phyloP scores from a whole-genome alignment of 2,113 vertebrate genomes.

The Cavia aperea region DNA sequence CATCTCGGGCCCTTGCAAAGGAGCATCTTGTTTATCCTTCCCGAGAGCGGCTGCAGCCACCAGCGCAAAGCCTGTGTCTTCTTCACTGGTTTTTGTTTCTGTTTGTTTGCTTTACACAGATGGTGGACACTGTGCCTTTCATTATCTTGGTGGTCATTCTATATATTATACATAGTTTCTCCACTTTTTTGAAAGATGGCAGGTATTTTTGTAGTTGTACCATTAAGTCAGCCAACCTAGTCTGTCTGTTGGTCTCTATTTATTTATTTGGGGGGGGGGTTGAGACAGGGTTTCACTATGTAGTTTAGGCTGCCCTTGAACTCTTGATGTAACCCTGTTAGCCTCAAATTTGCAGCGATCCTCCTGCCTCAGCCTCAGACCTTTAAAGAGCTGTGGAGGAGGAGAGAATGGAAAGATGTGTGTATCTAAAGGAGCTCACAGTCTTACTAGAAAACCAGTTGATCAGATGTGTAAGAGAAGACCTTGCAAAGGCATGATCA shows the following conservation, averaged over 20 bases:
- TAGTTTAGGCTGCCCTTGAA: background rate
- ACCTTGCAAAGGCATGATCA: background rate
- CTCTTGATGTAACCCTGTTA: background rate
- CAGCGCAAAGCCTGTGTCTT: background rate
- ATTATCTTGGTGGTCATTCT: slow-evolving; percentile 25
- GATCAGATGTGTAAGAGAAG: background rate
- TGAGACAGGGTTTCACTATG: background rate
- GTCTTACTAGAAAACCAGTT: background rate
- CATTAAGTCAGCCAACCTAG: background rate
- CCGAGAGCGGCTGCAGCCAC: background rate
- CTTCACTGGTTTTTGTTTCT: background rate
- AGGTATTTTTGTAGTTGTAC: background rate
- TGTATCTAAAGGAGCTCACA: background rate
- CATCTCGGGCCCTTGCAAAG: background rate
- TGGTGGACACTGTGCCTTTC: background rate
- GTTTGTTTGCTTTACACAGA: slow-evolving; percentile 11
- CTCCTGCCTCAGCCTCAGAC: background rate
- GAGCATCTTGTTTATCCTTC: slow-evolving; percentile 2
- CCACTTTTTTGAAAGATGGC: slow-evolving; percentile 12
- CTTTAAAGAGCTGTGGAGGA: slow-evolving; percentile 19
- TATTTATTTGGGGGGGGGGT: background rate
- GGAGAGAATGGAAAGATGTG: slow-evolving; percentile 4
- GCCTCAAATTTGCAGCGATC: background rate
- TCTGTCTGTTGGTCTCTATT: background rate
- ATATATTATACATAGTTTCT: background rate